phyloP scores from a whole-genome alignment of 2,797 vertebrate genomes.

The Arctocebus calabarensis region DNA sequence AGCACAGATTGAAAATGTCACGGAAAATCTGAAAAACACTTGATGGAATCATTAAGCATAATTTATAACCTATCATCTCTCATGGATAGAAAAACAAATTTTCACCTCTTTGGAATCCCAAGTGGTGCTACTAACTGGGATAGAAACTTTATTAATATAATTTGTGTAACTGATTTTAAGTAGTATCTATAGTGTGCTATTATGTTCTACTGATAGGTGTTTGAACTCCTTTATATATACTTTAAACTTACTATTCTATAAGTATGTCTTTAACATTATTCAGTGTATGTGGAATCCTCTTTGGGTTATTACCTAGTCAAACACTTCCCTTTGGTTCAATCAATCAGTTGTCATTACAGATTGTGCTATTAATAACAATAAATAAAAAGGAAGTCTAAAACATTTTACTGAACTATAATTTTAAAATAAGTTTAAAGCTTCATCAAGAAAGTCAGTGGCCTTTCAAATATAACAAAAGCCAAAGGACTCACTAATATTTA shows the following conservation, averaged over 20 bases:
- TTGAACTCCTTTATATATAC: background rate
- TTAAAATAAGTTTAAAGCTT: constrained; percentile 37
- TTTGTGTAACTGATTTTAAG: constrained; percentile 17
- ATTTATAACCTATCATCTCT: constrained; percentile 26
- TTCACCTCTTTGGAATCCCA: constrained; percentile 34
- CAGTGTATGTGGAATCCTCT: background rate
- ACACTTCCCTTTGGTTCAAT: constrained; percentile 46
- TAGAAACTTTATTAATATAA: constrained; percentile 8
- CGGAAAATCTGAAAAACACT: constrained; percentile 25
- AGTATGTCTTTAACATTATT: constrained; percentile 40
- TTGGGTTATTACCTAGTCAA: background rate
- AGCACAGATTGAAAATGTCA: background rate
- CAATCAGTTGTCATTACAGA: background rate
- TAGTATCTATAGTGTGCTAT: background rate
- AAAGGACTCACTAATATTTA: constrained; percentile 41
- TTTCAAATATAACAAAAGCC: constrained; percentile 54
- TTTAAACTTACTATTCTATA: constrained; percentile 45
- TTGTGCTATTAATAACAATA: constrained; percentile 50
- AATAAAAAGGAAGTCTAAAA: constrained; percentile 38
- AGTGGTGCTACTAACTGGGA: background rate
- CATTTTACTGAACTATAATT: background rate
- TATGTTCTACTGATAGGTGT: background rate
- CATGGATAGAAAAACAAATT: background rate
- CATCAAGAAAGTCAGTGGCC: background rate
- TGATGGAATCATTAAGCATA: background rate